Evolutionary conservation across 1,140 invertebrate genomes (phyloP), one percentile per base, ranked within the genome.

Genomic region (Papilio polyxenes): DNA sequence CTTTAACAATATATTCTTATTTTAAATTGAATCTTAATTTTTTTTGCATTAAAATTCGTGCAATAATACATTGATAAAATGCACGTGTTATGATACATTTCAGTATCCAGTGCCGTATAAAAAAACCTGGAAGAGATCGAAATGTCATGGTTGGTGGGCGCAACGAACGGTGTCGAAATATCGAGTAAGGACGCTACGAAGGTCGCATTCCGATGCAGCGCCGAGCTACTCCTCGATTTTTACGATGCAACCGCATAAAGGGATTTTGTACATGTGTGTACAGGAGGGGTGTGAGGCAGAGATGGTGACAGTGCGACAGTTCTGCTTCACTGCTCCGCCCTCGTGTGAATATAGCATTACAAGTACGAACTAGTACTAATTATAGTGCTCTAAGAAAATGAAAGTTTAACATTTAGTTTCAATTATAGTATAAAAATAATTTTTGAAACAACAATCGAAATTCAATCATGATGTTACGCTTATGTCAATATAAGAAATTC

Each of bases 101-200:
- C 56, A 79, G 23, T 40, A 79, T 75, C 69, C 20, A 13, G 44
- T 81, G 51, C 81, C 40, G 69, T 80, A 82, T 80, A 83, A 59
- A 82, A 40, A 65, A 83, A 75, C n/a, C 77, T 82, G 82, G 75
- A 85, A 59, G 83, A 80, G 59, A 48, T 2, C 48, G 82, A 88
- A 90, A 90, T 90, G 88, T 88, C 88, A 88, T 83, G 87, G 86
- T 83, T 88, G 79, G 86, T 88, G 86, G 86, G 86, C 87, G 87
- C 82, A 83, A 84, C 82, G 76, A 81, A 53, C 82, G 85, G 83
- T 86, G 86, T 87, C 85, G 85, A 90, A 89, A 89, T 87, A 81
- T 90, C 88, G 88, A 91, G 87, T 90, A 89, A 90, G 89, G 88
- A 89, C 88, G 82, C 10, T 53, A 75, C 65, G 83, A 91, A 91